Evolutionary conservation across 1,140 invertebrate species (phyloP), one percentile per base, ranked within the genome.

Genomic region (Drosophila tropicalis): DNA sequence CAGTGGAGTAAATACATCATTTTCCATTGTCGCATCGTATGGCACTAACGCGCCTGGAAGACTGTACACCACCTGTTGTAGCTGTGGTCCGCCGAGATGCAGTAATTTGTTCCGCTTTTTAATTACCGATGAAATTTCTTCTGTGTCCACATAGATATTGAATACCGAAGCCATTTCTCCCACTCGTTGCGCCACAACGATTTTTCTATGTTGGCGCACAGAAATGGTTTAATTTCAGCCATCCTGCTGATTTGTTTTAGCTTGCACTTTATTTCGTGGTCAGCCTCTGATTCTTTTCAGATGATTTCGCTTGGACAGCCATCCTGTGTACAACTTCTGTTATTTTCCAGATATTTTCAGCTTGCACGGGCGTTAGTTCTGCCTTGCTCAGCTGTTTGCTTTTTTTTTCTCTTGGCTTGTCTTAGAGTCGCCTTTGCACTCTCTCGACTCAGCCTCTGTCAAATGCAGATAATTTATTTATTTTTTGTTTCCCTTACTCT

Each of bases 91-190:
- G 32, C 56, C 56, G 19, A 68, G 40, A 34, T 68, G 66, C n/a
- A 68, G 41, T 10, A 68, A 29, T 51, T 68, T 68, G 55, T 78
- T 79, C 75, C 83, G 79, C 70, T 83, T 81, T 56, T 79, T 81
- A 19, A 32, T 66, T 22, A 61, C 44, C 36, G 79, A 65, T 2
- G 44, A 79, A 17, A 90, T 81, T 13, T 70, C 69, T 65, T 80
- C 67, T 39, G 71, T 25, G 12, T 62, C n/a, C n/a, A n/a, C n/a
- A n/a, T n/a, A n/a, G n/a, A n/a, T n/a, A n/a, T n/a, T n/a, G n/a
- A n/a, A n/a, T n/a, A n/a, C n/a, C n/a, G n/a, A n/a, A n/a, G n/a
- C n/a, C n/a, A n/a, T n/a, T n/a, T 36, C 9, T 51, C 6, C 44
- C 44, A 51, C 44, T 51, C 44, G 44, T 19, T 17, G n/a, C 44